Base-by-base conservation (phyloP, 2,797 vertebrate species). In the Platalea minor region DNA sequence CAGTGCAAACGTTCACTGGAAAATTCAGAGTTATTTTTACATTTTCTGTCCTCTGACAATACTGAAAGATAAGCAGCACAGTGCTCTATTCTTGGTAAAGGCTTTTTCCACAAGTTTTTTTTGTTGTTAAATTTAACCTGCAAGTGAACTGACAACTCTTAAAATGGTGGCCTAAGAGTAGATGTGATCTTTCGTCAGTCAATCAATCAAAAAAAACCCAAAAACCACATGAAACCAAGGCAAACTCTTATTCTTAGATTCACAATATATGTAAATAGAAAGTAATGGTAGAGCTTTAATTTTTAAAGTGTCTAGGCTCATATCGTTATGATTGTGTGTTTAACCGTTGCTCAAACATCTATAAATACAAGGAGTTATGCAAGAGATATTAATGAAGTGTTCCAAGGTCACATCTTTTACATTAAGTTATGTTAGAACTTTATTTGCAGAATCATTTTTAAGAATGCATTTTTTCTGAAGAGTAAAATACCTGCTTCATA, bases 81-180 rank as follows among this genome's bases (percentile, higher is more conserved):
- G 37, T 46, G 29, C 51, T 88, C 39, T 91, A 43, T 91, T 94
- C 43, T 93, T 29, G 16, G 59, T 48, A 35, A 82, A 91, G 77
- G 46, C 39, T 70, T 95, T 88, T 94, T 70, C 95, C 81, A 70
- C 56, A 53, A 74, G 43, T 54, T 51, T n/a, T 81, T 89, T 56
- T 70, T 61, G 23, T 60, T 79, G 85, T 76, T 95, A 91, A 91
- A 82, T 93, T 96, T 79, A 95, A 82, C 74, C 56, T 79, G 11
- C 23, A 45, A 53, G 64, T 46, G 54, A 93, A 61, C 51, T 77
- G 80, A 56, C 63, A 94, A 26, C 74, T 91, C 93, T 70, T 87
- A 54, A 76, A 85, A 56, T 23, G 37, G 39, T 83, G 64, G 43
- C 75, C 64, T 91, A 9, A 45, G 65, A 85, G 56, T 54, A 45